Base-by-base conservation (phyloP, 2,113 vertebrate genomes). In the Pterocles orientalis region DNA sequence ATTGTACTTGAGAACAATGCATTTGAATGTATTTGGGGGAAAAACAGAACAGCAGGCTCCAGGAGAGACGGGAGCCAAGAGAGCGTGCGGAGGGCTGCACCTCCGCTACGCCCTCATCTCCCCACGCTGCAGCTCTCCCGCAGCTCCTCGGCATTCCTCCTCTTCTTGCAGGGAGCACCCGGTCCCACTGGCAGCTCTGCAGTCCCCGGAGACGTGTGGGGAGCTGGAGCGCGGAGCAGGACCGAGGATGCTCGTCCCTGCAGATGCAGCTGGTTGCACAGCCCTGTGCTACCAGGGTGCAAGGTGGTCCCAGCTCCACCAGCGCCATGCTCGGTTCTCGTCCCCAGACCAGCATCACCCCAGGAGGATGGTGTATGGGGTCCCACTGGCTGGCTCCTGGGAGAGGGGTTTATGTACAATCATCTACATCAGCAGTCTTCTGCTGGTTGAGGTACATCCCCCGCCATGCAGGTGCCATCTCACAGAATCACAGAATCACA, bases 281-380 rank as follows among this genome's bases (percentile, higher is more conserved):
- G 11, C 19, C 33, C 29, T 2, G 3, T 1, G 7, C 6, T 50
- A 61, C 21, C 2, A 1, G 14, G 18, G 24, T 47, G 36, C 39
- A 17, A 53, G n/a, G 33, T 23, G 29, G 12, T n/a, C 66, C 66
- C 58, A 18, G 66, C 29, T 84, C 31, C 34, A 21, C 31, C 7
- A 4, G 41, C 17, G 11, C 16, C 3, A 1, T 18, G 36, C 33
- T 72, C 14, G 0, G 24, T n/a, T n/a, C 43, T 43, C 8, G 39
- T 39, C 39, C 41, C 41, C 41, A 41, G 13, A 41, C 41, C 41
- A 14, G 21, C 4, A 1, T 78, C 10, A 2, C 18, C 14, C 25
- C 3, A 0, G 39, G 31, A 25, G 23, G 57, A 17, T 11, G 36
- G n/a, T 51, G 29, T 4, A 1, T 9, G 31, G 33, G 16, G 60